Evolutionary conservation across 1,140 invertebrate species (phyloP).

Genomic region (Drosophila nigrodunni): DNA sequence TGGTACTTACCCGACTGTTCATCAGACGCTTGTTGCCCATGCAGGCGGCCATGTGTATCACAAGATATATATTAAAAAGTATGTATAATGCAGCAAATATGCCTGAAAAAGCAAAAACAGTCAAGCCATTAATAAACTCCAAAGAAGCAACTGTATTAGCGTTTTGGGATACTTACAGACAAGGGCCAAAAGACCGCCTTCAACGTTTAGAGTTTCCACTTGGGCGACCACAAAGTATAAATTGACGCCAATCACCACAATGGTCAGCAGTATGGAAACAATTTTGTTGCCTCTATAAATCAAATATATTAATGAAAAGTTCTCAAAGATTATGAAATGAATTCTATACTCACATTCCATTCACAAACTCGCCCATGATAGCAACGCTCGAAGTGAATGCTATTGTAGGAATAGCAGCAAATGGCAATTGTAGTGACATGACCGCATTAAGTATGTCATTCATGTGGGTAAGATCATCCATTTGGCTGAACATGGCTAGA

Average conservation of each 20-base stretch:
- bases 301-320: conserved; percentile 26
- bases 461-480: conserved; percentile 92
- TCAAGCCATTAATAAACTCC: neutral
- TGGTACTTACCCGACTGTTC: conserved; percentile 78
- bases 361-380: conserved; percentile 94
- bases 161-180: conserved; percentile 84
- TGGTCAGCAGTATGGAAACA: conserved; percentile 88
- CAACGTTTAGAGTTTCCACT: conserved; percentile 86
- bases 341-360: conserved; percentile 88
- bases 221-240: conserved; percentile 91
- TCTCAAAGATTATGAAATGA: conserved; percentile 44
- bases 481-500: conserved; percentile 89
- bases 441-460: conserved; percentile 96
- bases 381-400: conserved; percentile 93
- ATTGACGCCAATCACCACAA: conserved; percentile 92
- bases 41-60: conserved; percentile 89
- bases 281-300: conserved; percentile 88
- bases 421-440: conserved; percentile 94
- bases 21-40: conserved; percentile 87
- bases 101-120: conserved; percentile 52
- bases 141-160: too few species aligned
- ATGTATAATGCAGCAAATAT: conserved; percentile 89
- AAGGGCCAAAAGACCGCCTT: conserved; percentile 86
- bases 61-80: conserved; percentile 89
- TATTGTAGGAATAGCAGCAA: conserved; percentile 93